Conservation (phyloP, 2,888 invertebrate genomes). For the Synergus umbraculus region DNA sequence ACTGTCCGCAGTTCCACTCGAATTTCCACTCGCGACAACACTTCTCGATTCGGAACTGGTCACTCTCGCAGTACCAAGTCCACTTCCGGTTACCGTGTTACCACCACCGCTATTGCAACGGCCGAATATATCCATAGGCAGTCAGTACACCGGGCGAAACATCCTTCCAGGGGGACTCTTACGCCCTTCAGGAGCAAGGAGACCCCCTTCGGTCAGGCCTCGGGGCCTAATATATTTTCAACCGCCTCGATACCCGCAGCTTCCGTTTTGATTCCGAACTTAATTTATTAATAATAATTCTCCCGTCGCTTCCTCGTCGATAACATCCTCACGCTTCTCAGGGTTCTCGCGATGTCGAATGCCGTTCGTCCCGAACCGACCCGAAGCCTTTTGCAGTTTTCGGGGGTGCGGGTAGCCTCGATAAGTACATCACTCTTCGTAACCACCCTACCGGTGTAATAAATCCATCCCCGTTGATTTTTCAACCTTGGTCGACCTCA, state of each 20-base stretch:
- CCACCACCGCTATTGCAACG: slow-evolving; percentile 74
- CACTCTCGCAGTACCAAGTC: slow-evolving; percentile 58
- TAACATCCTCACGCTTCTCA: slow-evolving; percentile 25
- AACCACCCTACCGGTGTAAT: not conserved
- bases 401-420: not conserved
- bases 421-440: slow-evolving; percentile 19
- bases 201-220: slow-evolving; percentile 37
- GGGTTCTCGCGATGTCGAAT: slow-evolving; percentile 25
- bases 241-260: not conserved
- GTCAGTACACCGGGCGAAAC: slow-evolving; percentile 73
- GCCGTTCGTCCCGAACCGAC: not conserved
- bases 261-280: not conserved
- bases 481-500: not conserved
- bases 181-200: slow-evolving; percentile 38
- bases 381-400: slow-evolving; percentile 7
- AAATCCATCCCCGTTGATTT: not conserved
- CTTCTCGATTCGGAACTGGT: slow-evolving; percentile 53
- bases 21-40: slow-evolving; percentile 54
- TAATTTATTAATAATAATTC: not conserved
- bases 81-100: slow-evolving; percentile 67
- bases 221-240: slow-evolving; percentile 20
- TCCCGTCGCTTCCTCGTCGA: slow-evolving; percentile 21
- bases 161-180: slow-evolving; percentile 68
- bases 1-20: slow-evolving; percentile 55
- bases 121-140: slow-evolving; percentile 77